Base-by-base conservation (phyloP, 2,113 vertebrate genomes). In the Podarcis cretensis region DNA sequence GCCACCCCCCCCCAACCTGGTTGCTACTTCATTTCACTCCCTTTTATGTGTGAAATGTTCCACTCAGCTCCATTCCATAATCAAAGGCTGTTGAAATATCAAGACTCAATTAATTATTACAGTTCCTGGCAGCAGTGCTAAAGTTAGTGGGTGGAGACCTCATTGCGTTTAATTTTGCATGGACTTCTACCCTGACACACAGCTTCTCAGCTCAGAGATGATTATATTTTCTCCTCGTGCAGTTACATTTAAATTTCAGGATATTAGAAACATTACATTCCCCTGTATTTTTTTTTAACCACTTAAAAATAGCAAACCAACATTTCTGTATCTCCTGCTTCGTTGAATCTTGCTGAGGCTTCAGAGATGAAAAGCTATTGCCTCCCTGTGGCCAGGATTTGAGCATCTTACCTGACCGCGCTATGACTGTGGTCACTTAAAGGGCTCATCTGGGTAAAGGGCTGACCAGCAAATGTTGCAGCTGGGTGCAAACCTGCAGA, bases 51-150 rank as follows among this genome's bases (percentile, higher is more conserved):
- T 90, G 90, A 95, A 94, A 92, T 93, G 81, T 94, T 95, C 88
- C 91, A 89, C 91, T 93, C 89, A 90, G 88, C 87, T 93, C 87
- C 89, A 91, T 85, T 92, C 91, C 89, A 89, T 94, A 96, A 95
- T 95, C 96, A 96, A 94, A 74, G 5, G 76, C 92, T 95, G 96
- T 95, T 95, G 96, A 96, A 96, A 97, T 95, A 96, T 92, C 94
- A 95, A 92, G 90, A 81, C 90, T 94, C 92, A 93, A 95, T 95
- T 96, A 95, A 95, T 95, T 96, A 90, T 87, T 92, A 76, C 76
- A 93, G 86, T 93, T 90, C 93, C 93, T 93, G 91, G 91, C 85
- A 94, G 92, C 37, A 0, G 83, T 89, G 83, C 79, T 93, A 92
- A 92, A 94, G 91, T 92, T 94, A 74, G 85, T 95, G 87, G 92